Conservation (phyloP, 2,797 vertebrate species). For the Leptatherina wallacei region DNA sequence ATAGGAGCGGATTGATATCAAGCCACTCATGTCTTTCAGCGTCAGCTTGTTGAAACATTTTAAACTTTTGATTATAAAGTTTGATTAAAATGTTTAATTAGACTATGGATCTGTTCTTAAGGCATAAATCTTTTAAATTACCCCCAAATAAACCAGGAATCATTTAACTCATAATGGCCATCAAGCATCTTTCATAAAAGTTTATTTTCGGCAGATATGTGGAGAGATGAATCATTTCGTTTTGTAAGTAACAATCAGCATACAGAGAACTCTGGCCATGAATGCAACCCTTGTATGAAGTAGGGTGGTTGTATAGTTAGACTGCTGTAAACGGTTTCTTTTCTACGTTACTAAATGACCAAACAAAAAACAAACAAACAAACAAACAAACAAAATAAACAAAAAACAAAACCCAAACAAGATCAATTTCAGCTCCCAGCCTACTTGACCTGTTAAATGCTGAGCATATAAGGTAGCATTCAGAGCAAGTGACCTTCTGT, state of each 20-base stretch:
- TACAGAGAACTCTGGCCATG: conserved; percentile 21
- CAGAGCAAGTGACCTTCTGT: conserved; percentile 13
- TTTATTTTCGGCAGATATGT: conserved; percentile 1
- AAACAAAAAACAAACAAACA: no score
- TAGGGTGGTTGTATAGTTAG: neutral
- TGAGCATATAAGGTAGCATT: conserved; percentile 22
- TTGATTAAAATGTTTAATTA: neutral
- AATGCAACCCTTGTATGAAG: conserved; percentile 13
- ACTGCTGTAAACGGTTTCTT: neutral
- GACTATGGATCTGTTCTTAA: neutral
- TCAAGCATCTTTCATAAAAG: conserved; percentile 4
- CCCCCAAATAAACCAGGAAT: conserved; percentile 1
- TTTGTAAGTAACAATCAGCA: neutral
- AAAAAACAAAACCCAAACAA: neutral
- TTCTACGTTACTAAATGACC: neutral
- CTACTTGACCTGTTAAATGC: conserved; percentile 1
- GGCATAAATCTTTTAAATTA: neutral
- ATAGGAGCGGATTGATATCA: conserved; percentile 42
- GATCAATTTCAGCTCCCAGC: neutral
- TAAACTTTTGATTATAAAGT: neutral
- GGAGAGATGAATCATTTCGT: neutral
- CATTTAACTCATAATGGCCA: neutral
- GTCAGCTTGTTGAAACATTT: conserved; percentile 3
- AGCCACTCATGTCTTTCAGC: neutral
- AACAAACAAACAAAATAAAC: no score